These are phyloP conservation scores for Lasioglossum zephyrum DNA, from an alignment of 2,888 invertebrate species.

Conservation along the genomic window DNA sequence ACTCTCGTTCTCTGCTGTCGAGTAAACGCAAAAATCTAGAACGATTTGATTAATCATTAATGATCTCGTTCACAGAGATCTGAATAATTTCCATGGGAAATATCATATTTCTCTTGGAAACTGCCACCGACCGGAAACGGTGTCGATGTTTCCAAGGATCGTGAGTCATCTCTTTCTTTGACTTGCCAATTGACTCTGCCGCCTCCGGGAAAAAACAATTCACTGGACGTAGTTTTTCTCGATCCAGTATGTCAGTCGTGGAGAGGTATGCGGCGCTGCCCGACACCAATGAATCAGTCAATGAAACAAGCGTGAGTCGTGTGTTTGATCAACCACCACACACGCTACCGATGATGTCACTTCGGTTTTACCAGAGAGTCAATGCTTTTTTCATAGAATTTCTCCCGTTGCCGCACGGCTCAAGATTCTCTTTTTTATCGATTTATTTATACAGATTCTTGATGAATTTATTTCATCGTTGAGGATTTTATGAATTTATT, in stretches of 20 bases:
- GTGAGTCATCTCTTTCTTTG: conserved; percentile 55
- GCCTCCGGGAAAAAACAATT: conserved; percentile 17
- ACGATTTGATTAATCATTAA: conserved; percentile 32
- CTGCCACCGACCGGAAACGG: conserved; percentile 57
- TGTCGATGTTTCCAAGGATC: conserved; percentile 39
- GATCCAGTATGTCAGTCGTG: conserved; percentile 1
- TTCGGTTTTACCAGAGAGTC: neutral
- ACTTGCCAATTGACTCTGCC: conserved; percentile 16
- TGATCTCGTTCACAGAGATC: neutral
- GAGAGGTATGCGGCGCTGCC: conserved; percentile 16
- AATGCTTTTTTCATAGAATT: neutral
- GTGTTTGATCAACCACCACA: conserved; percentile 21
- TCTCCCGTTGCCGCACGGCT: neutral
- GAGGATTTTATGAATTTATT: too few relatives aligned
- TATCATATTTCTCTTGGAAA: neutral
- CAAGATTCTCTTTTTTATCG: too few relatives aligned
- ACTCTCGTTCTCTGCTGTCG: conserved; percentile 19
- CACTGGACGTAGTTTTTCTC: conserved; percentile 35
- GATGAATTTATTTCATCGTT: too few relatives aligned
- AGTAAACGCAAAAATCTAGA: conserved; percentile 4
- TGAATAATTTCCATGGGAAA: neutral
- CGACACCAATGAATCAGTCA: conserved; percentile 53
- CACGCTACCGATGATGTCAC: conserved; percentile 51
- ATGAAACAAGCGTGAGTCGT: conserved; percentile 45
- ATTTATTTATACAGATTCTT: too few relatives aligned